A percentile compares a stretch with the other conserved stretches of the same genome.
Evolutionary conservation across 2,888 invertebrate species (phyloP).

Genomic region (Dolomedes plantarius): DNA sequence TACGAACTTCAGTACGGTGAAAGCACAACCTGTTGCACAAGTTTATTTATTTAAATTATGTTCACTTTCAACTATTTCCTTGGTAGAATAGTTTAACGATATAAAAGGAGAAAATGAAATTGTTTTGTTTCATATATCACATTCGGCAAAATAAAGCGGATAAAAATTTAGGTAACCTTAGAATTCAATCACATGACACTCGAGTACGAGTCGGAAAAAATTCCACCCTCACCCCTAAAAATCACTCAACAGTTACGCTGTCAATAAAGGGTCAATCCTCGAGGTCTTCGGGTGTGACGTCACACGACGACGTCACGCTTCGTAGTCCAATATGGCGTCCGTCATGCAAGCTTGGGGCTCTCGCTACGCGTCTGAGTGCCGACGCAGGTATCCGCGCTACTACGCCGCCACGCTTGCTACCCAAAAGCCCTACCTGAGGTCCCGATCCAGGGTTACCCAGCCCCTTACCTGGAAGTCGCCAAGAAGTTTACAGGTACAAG

Average conservation of each 20-base stretch:
- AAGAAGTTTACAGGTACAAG: constrained; percentile 12
- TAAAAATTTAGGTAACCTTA: neutral
- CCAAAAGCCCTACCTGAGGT: constrained; percentile 62
- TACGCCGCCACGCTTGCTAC: constrained; percentile 35
- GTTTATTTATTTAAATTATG: too few relatives aligned
- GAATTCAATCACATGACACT: neutral
- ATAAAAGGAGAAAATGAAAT: too few relatives aligned
- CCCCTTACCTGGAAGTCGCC: constrained; percentile 45
- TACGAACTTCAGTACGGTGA: too few relatives aligned
- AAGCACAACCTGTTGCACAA: too few relatives aligned
- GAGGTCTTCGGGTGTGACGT: constrained; percentile 61
- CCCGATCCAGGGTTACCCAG: constrained; percentile 42
- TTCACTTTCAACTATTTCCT: too few relatives aligned
- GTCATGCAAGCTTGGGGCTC: constrained; percentile 57
- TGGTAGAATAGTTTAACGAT: too few relatives aligned
- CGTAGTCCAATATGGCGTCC: constrained; percentile 58
- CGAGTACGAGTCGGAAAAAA: neutral
- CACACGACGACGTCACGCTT: constrained; percentile 62
- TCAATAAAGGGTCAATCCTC: constrained; percentile 64
- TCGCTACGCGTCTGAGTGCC: constrained; percentile 61
- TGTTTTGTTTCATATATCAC: too few relatives aligned
- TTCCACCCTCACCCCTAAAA: constrained; percentile 21
- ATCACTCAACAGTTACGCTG: constrained; percentile 47
- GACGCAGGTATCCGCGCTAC: constrained; percentile 53
- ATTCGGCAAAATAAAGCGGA: too few relatives aligned